Percentiles rank a stretch among this genome's conserved stretches.
phyloP scores from a whole-genome alignment of 2,113 vertebrate genomes.

The Picathartes gymnocephalus region DNA sequence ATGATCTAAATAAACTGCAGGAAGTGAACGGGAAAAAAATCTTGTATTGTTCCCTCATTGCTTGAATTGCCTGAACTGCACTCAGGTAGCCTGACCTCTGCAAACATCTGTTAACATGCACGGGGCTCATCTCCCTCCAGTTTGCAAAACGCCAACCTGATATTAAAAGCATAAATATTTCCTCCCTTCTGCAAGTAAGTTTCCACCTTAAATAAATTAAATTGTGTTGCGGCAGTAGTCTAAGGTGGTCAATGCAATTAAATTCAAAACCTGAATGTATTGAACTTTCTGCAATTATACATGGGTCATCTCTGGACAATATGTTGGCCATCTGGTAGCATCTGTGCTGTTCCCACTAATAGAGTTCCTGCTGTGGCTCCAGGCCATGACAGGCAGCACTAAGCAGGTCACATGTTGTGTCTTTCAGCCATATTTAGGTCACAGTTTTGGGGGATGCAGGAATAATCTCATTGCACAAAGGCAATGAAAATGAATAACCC shows the following conservation, averaged over 20 bases:
- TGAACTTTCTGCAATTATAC: conserved; percentile 94
- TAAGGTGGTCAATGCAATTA: conserved; percentile 88
- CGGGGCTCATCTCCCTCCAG: neutral
- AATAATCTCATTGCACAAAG: conserved; percentile 80
- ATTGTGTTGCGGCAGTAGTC: conserved; percentile 72
- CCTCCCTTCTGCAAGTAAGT: conserved; percentile 34
- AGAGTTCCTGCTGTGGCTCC: conserved; percentile 83
- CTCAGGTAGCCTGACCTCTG: conserved; percentile 61
- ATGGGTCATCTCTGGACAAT: conserved; percentile 94
- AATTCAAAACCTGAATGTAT: conserved; percentile 86
- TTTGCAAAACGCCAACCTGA: neutral
- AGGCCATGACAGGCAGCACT: conserved; percentile 80
- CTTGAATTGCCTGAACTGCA: conserved; percentile 40
- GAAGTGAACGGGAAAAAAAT: neutral
- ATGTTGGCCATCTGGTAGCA: conserved; percentile 96
- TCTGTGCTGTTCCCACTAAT: conserved; percentile 91
- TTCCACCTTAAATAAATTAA: conserved; percentile 85
- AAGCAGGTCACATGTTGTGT: conserved; percentile 96
- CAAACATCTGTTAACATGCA: conserved; percentile 53
- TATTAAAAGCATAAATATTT: conserved; percentile 54
- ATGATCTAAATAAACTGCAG: conserved; percentile 60
- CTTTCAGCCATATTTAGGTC: conserved; percentile 99
- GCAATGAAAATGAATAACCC: conserved; percentile 74
- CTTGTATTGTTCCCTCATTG: conserved; percentile 39
- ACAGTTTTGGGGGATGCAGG: conserved; percentile 79